A percentile compares a stretch with the other conserved stretches of the same genome.
Evolutionary conservation across 2,113 vertebrate species (phyloP).

Genomic region (Cololabis saira): DNA sequence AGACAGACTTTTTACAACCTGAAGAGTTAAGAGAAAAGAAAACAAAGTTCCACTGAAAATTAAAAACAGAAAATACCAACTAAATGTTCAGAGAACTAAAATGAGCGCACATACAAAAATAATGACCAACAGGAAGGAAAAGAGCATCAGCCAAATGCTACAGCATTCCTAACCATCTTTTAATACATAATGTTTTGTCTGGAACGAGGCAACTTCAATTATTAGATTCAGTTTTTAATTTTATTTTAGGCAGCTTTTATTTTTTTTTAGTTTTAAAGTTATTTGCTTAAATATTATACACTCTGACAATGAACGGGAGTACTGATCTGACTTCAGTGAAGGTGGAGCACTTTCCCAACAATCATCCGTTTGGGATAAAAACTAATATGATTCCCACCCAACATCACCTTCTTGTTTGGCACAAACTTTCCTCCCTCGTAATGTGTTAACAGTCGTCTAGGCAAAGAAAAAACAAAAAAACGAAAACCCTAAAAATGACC

Average conservation of each 20-base stretch:
- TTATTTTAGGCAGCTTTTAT: conserved; percentile 9
- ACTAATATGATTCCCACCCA: conserved; percentile 2
- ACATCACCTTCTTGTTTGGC: conserved; percentile 44
- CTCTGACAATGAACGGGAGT: too few species aligned
- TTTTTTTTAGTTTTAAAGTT: too few species aligned
- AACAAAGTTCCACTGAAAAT: too few species aligned
- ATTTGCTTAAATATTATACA: too few species aligned
- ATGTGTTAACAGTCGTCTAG: conserved; percentile 27
- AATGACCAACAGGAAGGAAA: background rate
- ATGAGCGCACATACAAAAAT: conserved; percentile 1
- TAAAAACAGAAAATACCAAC: too few species aligned
- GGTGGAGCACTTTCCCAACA: too few species aligned
- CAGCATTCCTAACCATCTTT: conserved; percentile 7
- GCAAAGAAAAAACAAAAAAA: conserved; percentile 14
- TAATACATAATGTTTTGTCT: background rate
- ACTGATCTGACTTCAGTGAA: too few species aligned
- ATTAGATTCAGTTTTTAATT: background rate
- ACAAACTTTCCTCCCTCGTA: conserved; percentile 4
- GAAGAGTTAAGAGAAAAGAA: too few species aligned
- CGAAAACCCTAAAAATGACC: background rate
- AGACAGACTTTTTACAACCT: too few species aligned
- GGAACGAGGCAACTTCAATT: background rate
- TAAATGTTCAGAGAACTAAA: too few species aligned
- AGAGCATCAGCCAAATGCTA: conserved; percentile 6
- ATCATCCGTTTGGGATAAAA: background rate